Base-by-base conservation (phyloP, 2,113 vertebrate genomes). In the Melanocharis versteri region DNA sequence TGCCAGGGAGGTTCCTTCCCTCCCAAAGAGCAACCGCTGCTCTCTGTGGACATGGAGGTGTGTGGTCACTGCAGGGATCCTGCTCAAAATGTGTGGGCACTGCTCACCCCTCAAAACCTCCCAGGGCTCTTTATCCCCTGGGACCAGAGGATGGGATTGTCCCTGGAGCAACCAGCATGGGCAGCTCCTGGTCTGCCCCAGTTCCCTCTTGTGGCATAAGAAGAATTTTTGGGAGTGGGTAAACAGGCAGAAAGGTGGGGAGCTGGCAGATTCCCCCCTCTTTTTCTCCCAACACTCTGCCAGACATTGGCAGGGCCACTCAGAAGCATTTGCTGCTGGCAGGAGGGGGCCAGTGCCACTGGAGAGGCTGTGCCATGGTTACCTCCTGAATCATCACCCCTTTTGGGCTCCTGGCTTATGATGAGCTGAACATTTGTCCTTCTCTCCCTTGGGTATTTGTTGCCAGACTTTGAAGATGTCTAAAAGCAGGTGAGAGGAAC, bases 131-230 rank as follows among this genome's bases (percentile, higher is more conserved):
- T 48, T 40, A 62, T 53, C 2, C 18, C 53, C 45, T 37, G 35
- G 30, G 20, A 35, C 3, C 33, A 90, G 64, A 47, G 64, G 6
- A 20, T 68, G 76, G 40, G 64, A 44, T 45, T 65, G 17, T 57
- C 24, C 42, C 58, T 65, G 54, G 54, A 56, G 40, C 44, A 48
- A 4, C 14, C 42, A 62, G 27, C 45, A 40, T 0, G 2, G 20
- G 48, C 50, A 88, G 64, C 68, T 60, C 35, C 50, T 30, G 17
- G 35, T 68, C 28, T 62, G 51, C 45, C 31, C 42, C 2, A 0
- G 10, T 47, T 7, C 44, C 28, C 11, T 6, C n/a, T 11, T 42
- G 11, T 3, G 44, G 78, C 58, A 5, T 0, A 1, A 15, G 22
- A 50, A 78, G 21, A 13, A 23, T 0, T 5, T 85, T 61, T 4